Evolutionary conservation across 1,140 invertebrate genomes (phyloP), one percentile per base, ranked within the genome.

Genomic region (Anoplolepis gracilipes): DNA sequence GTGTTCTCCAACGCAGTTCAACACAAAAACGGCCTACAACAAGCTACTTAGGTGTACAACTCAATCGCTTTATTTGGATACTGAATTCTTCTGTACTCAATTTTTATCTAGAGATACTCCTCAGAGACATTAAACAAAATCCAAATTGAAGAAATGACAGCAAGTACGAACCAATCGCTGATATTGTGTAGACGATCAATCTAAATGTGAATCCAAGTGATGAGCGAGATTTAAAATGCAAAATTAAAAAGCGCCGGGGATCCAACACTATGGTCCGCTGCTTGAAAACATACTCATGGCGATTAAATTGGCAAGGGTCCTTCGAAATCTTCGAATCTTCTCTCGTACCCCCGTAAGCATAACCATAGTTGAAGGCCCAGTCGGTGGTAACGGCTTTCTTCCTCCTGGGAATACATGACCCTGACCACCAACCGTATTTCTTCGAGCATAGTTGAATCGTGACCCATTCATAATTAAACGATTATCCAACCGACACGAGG

Each of bases 391-490:
- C 4, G 16, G 0, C 46, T 49, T 19, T 49, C 4, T 16, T 13
- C 1, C 10, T 81, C 7, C 10, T 33, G 65, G 42, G 13, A 72
- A 13, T n/a, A 25, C 49, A 70, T 55, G 36, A 42, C 46, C 19
- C 7, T 72, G 49, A 72, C 49, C 36, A 59, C 25, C 28, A 16
- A 19, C 8, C 10, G 16, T 19, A 30, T 30, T 82, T 73, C 67
- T 73, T 42, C 36, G 53, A 82, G 67, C 78, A 2, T 25, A 62
- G 33, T 25, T 55, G 55, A 55, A 70, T 73, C 19, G 42, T 79
- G 33, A 72, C 67, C 53, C 85, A 89, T 92, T 90, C 82, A 92
- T 92, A 92, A 92, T 92, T 92, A 70, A 92, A 85, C 72, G 59
- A 85, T 25, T 33, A 19, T 72, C 64, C 64, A 85, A 88, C 61